Conservation (phyloP, 2,888 invertebrate species). For the Ditula angustiorana region DNA sequence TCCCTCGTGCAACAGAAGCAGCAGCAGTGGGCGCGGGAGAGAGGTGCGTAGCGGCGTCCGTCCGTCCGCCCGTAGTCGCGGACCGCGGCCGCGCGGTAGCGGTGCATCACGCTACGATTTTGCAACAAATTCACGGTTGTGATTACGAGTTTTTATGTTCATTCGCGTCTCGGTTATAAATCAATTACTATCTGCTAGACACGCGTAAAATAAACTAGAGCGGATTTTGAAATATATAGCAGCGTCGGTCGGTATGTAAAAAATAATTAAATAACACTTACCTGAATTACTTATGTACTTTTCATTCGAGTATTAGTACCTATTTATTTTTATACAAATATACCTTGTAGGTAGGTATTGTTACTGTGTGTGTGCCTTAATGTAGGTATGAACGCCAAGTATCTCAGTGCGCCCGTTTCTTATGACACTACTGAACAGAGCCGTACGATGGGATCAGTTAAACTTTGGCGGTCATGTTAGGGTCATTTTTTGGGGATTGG, state of each 20-base stretch:
- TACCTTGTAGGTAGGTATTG: too few species aligned
- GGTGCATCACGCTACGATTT: constrained; percentile 52
- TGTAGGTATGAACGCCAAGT: too few species aligned
- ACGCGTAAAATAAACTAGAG: constrained; percentile 47
- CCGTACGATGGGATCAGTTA: too few species aligned
- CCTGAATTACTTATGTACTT: background rate
- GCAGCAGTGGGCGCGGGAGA: constrained; percentile 96
- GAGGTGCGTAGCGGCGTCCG: constrained; percentile 87
- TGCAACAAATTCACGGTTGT: constrained; percentile 63
- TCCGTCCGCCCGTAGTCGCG: constrained; percentile 26
- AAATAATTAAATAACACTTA: constrained; percentile 11
- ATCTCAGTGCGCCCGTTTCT: too few species aligned
- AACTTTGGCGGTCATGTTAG: too few species aligned
- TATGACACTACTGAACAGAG: too few species aligned
- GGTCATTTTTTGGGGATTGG: too few species aligned
- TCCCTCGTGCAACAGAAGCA: constrained; percentile 95
- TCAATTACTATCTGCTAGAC: constrained; percentile 47
- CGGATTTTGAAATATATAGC: constrained; percentile 44
- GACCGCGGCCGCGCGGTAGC: constrained; percentile 37
- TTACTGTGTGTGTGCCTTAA: too few species aligned
- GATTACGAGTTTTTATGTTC: constrained; percentile 51
- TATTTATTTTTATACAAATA: too few species aligned
- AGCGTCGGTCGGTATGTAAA: constrained; percentile 51
- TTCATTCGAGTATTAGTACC: background rate
- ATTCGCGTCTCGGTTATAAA: constrained; percentile 50